phyloP scores from a whole-genome alignment of 64 coral and sea anemone genomes.

The Montipora sp. region DNA sequence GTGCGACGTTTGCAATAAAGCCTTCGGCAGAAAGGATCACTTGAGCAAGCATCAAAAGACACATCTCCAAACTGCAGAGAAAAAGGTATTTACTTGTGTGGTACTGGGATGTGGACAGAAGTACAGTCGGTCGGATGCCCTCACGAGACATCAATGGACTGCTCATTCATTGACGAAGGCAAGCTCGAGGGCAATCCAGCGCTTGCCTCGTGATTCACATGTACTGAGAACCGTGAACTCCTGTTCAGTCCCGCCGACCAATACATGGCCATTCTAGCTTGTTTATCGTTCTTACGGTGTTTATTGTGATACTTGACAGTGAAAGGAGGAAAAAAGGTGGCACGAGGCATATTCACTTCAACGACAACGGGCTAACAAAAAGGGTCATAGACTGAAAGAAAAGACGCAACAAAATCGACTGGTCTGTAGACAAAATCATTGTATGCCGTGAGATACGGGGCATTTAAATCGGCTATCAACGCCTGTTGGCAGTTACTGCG shows the following conservation, averaged over 20 bases:
- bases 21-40: conserved; percentile 97
- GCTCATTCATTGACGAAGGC: conserved; percentile 79
- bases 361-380: neutral
- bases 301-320: conserved; percentile 27
- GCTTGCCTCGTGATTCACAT: conserved; percentile 18
- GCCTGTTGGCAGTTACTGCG: conserved; percentile 27
- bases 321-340: neutral
- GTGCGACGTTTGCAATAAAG: conserved; percentile 91
- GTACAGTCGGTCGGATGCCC: conserved; percentile 91
- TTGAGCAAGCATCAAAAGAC: conserved; percentile 96
- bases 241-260: conserved; percentile 10
- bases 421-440: neutral
- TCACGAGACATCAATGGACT: conserved; percentile 85
- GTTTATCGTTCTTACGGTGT: conserved; percentile 1
- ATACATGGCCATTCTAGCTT: conserved; percentile 18
- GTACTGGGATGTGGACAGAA: conserved; percentile 82
- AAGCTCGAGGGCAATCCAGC: conserved; percentile 52
- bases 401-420: neutral
- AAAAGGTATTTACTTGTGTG: conserved; percentile 83
- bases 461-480: conserved; percentile 45
- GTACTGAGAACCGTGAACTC: conserved; percentile 18
- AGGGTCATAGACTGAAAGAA: neutral
- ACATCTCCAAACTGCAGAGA: conserved; percentile 84
- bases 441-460: conserved; percentile 2
- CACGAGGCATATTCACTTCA: neutral